A percentile compares a stretch with the other conserved stretches of the same genome.
phyloP scores from a whole-genome alignment of 2,113 vertebrate species.

The Excalfactoria chinensis region DNA sequence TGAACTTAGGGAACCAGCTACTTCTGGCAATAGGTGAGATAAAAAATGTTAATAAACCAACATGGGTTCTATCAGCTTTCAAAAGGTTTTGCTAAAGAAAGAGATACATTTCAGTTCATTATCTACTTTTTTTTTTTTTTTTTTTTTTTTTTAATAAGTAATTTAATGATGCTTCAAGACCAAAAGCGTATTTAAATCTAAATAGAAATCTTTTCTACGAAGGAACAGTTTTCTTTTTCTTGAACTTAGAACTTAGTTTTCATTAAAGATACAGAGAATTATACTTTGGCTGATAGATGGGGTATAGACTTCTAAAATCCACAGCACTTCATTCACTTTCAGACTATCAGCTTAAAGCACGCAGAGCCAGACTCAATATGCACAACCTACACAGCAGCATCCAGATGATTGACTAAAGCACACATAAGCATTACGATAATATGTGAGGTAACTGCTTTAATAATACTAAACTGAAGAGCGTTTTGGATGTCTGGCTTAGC shows the following conservation, averaged over 20 bases:
- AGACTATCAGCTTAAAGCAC: not conserved
- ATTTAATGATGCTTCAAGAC: not conserved
- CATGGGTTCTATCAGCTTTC: not conserved
- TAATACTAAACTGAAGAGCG: not conserved
- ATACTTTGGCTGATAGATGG: no score
- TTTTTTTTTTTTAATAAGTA: not conserved
- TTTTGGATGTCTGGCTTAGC: constrained; percentile 41
- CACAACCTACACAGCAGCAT: not conserved
- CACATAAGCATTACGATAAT: not conserved
- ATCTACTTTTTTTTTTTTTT: not conserved
- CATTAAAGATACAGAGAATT: not conserved
- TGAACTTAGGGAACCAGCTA: not conserved
- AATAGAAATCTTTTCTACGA: not conserved
- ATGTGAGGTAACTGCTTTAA: not conserved
- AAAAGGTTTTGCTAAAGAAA: not conserved
- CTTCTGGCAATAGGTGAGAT: not conserved
- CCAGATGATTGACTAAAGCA: not conserved
- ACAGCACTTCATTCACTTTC: not conserved
- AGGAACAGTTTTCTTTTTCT: not conserved
- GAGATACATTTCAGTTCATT: not conserved
- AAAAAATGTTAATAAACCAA: not conserved
- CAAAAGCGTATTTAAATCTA: not conserved
- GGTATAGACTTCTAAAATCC: not conserved
- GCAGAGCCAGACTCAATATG: not conserved
- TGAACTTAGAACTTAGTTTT: not conserved